phyloP scores from a whole-genome alignment of 2,888 invertebrate genomes.

The Globia sparganii region DNA sequence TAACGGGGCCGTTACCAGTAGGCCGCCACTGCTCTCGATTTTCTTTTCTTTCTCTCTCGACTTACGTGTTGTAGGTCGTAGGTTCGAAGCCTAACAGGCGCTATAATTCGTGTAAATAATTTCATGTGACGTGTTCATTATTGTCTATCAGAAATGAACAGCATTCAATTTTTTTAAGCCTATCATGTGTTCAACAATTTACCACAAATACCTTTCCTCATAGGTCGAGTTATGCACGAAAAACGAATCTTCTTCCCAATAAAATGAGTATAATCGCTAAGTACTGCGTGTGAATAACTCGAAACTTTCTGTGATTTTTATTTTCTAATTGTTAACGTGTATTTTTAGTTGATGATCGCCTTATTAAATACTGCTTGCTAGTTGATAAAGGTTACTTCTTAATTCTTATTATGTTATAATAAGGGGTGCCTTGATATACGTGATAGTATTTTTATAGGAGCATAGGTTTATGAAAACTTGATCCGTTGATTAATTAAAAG shows the following conservation, averaged over 20 bases:
- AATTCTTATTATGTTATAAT: background rate
- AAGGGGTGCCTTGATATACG: background rate
- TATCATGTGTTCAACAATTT: background rate
- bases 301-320: constrained; percentile 44
- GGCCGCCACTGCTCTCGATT: no score
- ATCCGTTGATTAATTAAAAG: background rate
- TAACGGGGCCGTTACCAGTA: no score
- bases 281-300: constrained; percentile 10
- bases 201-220: background rate
- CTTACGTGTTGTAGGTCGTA: no score
- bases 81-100: no score
- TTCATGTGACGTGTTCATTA: constrained; percentile 6
- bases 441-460: no score
- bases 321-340: constrained; percentile 27
- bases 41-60: no score
- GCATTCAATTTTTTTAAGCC: background rate
- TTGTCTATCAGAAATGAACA: background rate
- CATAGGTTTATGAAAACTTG: no score
- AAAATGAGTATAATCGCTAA: constrained; percentile 3
- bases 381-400: background rate
- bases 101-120: no score
- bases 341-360: constrained; percentile 20
- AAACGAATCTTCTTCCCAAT: background rate
- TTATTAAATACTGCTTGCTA: constrained; percentile 5
- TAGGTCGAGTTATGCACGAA: no score